Conservation (phyloP, 2,797 vertebrate genomes). For the Zalophus californianus region DNA sequence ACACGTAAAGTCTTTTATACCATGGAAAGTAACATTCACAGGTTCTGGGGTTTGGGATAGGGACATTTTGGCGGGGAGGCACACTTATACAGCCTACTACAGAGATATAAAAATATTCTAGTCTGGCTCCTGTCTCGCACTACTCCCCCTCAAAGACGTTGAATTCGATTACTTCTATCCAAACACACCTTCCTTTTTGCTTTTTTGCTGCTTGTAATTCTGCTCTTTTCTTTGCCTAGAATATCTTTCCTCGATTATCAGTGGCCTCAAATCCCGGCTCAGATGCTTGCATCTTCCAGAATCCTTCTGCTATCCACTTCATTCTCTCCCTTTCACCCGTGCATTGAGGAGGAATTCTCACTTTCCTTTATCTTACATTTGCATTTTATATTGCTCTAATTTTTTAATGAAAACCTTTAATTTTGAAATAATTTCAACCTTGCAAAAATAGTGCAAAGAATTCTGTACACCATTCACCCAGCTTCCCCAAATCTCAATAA, state of each 20-base stretch:
- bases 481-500: neutral
- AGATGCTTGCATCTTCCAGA: neutral
- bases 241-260: neutral
- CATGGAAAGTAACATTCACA: neutral
- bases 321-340: neutral
- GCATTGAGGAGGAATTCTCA: neutral
- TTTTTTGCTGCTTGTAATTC: neutral
- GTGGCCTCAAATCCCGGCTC: neutral
- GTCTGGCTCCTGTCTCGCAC: neutral
- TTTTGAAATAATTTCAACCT: conserved; percentile 49
- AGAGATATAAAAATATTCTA: neutral
- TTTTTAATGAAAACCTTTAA: neutral
- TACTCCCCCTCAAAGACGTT: neutral
- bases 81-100: neutral
- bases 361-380: neutral
- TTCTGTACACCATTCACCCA: neutral
- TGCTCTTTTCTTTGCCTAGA: neutral
- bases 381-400: neutral
- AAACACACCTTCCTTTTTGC: neutral
- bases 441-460: neutral
- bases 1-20: neutral
- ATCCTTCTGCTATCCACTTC: neutral
- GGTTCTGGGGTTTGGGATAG: neutral
- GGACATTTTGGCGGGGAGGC: neutral
- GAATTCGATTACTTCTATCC: neutral